These are phyloP conservation scores for Geopemphigus sp. DNA, from an alignment of 1,140 invertebrate genomes.

Conservation along the genomic window DNA sequence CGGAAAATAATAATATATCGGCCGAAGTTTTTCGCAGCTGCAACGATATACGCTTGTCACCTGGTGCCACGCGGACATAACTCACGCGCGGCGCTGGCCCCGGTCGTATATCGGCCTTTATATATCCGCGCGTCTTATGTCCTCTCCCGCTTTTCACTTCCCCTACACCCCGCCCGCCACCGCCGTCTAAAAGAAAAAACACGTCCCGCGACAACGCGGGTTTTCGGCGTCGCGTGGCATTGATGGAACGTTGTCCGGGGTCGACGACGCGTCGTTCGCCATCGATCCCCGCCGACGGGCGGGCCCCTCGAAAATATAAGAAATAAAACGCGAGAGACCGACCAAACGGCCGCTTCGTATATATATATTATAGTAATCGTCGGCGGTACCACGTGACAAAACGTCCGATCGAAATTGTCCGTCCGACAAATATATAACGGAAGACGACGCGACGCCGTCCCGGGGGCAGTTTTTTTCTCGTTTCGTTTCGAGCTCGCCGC, in stretches of 20 bases:
- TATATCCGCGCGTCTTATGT: not conserved
- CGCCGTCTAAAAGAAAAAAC: too few species aligned
- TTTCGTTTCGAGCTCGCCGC: too few species aligned
- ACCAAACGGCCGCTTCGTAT: not conserved
- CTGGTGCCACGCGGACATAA: conserved; percentile 47
- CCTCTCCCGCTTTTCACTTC: not conserved
- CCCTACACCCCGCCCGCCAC: not conserved
- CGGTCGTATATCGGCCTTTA: not conserved
- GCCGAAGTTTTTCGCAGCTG: conserved; percentile 5
- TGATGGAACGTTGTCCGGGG: conserved; percentile 19
- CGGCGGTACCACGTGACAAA: not conserved
- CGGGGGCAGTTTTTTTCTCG: too few species aligned
- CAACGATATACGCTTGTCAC: conserved; percentile 7
- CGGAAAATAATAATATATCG: conserved; percentile 8
- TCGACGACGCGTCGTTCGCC: not conserved
- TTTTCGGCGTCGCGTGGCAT: too few species aligned
- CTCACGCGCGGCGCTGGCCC: not conserved
- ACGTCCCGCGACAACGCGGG: too few species aligned
- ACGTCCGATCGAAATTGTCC: not conserved
- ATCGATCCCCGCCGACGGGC: not conserved
- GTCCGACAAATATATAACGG: too few species aligned
- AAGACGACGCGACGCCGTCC: too few species aligned
- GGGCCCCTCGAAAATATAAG: conserved; percentile 41
- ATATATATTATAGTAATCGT: not conserved
- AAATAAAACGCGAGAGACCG: conserved; percentile 28